These are phyloP conservation scores for Acanthococcus lagerstroemiae DNA, from an alignment of 2,888 invertebrate species.

Conservation along the genomic window DNA sequence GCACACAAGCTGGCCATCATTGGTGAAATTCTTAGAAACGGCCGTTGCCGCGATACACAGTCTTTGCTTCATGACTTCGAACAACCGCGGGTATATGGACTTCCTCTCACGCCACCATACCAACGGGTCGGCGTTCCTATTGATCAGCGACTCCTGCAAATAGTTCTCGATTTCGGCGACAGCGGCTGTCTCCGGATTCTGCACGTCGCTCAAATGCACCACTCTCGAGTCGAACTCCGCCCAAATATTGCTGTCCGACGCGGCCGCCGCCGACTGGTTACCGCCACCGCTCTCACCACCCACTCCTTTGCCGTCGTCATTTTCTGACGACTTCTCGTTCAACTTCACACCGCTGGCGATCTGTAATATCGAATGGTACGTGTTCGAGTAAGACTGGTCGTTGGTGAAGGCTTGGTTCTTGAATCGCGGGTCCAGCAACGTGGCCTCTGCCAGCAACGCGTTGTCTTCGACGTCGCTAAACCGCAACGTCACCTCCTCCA, in stretches of 20 bases:
- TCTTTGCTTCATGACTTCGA: slow-evolving; percentile 34
- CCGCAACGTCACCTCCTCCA: slow-evolving; percentile 30
- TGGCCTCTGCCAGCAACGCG: slow-evolving; percentile 28
- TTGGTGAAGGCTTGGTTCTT: slow-evolving; percentile 24
- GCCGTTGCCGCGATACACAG: slow-evolving; percentile 37
- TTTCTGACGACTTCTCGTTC: neutral
- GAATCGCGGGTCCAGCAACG: slow-evolving; percentile 31
- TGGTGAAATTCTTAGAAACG: slow-evolving; percentile 38
- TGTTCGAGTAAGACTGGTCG: slow-evolving; percentile 11
- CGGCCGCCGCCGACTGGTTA: neutral
- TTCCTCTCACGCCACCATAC: slow-evolving; percentile 36
- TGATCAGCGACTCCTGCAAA: slow-evolving; percentile 32
- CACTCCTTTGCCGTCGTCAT: neutral
- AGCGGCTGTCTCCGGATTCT: slow-evolving; percentile 29
- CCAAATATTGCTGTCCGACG: slow-evolving; percentile 2
- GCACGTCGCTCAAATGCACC: neutral
- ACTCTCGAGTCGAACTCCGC: slow-evolving; percentile 21
- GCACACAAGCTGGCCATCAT: slow-evolving; percentile 36
- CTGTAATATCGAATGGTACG: slow-evolving; percentile 15
- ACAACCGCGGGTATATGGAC: slow-evolving; percentile 34
- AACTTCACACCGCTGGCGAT: slow-evolving; percentile 3
- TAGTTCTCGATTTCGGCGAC: slow-evolving; percentile 35
- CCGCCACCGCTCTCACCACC: neutral
- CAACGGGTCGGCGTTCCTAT: slow-evolving; percentile 32
- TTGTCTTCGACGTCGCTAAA: slow-evolving; percentile 32